Evolutionary conservation across 2,113 vertebrate species (phyloP).

Genomic region (Petaurus breviceps): DNA sequence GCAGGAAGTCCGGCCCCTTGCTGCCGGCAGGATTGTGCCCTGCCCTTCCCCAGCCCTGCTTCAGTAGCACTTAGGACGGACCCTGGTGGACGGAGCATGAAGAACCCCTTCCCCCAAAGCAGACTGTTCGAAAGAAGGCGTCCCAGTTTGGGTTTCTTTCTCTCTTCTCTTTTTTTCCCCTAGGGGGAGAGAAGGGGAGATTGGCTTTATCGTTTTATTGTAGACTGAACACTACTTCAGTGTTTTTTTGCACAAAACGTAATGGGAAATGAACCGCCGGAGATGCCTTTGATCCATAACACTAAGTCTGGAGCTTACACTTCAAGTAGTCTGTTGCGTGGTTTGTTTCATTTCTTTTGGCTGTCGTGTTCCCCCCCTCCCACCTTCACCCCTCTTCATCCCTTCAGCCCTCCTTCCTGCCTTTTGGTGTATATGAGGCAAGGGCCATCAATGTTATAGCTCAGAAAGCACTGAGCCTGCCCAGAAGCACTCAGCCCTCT

Average conservation of each 20-base stretch:
- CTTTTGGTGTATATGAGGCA: conserved; percentile 5
- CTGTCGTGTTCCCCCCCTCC: not conserved
- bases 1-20: conserved; percentile 1
- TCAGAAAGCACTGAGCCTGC: conserved; percentile 44
- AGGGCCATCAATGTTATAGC: conserved; percentile 26
- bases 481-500: not conserved
- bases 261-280: conserved; percentile 60
- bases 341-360: not conserved
- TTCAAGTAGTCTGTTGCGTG: not conserved
- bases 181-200: not conserved
- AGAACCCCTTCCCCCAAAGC: not conserved
- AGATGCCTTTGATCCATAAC: conserved; percentile 70
- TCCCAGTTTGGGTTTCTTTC: conserved; percentile 52
- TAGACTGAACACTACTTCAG: conserved; percentile 75
- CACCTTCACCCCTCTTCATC: not conserved
- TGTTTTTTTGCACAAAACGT: conserved; percentile 75
- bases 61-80: conserved; percentile 42
- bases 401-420: not conserved
- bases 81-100: conserved; percentile 47
- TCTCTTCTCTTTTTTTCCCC: not conserved
- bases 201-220: conserved; percentile 54
- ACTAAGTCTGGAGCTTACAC: conserved; percentile 60
- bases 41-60: conserved; percentile 63
- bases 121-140: conserved; percentile 64
- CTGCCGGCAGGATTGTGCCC: conserved; percentile 67